Evolutionary conservation across 2,888 invertebrate species (phyloP).

Genomic region (Minunthozetes semirufus): DNA sequence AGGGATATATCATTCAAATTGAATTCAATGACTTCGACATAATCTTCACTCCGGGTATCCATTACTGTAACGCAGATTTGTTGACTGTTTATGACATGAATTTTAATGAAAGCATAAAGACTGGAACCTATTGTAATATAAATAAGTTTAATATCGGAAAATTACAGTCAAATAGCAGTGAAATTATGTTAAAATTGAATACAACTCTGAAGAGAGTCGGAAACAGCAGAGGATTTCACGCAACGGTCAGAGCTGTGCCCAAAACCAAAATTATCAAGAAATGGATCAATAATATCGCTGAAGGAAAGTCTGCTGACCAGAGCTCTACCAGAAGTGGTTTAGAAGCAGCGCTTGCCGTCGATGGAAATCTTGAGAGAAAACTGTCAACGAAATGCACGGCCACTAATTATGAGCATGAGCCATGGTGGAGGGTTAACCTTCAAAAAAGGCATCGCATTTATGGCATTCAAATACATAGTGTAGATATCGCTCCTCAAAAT

Average conservation of each 20-base stretch:
- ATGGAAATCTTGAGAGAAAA: conserved; percentile 39
- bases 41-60: conserved; percentile 42
- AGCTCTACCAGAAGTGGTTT: conserved; percentile 41
- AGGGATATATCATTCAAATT: conserved; percentile 41
- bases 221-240: conserved; percentile 45
- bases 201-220: conserved; percentile 43
- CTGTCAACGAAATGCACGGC: conserved; percentile 41
- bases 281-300: conserved; percentile 42
- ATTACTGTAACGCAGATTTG: conserved; percentile 42
- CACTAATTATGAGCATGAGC: conserved; percentile 43
- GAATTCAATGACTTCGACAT: conserved; percentile 45
- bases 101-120: conserved; percentile 24
- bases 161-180: conserved; percentile 40
- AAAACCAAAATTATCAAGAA: conserved; percentile 20
- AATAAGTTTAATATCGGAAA: conserved; percentile 42
- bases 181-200: conserved; percentile 41
- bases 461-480: conserved; percentile 42
- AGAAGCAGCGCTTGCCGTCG: conserved; percentile 42
- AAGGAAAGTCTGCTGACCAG: conserved; percentile 44
- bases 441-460: conserved; percentile 43
- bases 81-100: conserved; percentile 40
- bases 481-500: background rate
- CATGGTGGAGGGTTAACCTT: conserved; percentile 45
- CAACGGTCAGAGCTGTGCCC: conserved; percentile 41
- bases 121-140: conserved; percentile 44